These are phyloP conservation scores for Aurelia sp. DNA, from an alignment of 30 jellyfish, hydroid and myxozoan genomes.

Conservation along the genomic window DNA sequence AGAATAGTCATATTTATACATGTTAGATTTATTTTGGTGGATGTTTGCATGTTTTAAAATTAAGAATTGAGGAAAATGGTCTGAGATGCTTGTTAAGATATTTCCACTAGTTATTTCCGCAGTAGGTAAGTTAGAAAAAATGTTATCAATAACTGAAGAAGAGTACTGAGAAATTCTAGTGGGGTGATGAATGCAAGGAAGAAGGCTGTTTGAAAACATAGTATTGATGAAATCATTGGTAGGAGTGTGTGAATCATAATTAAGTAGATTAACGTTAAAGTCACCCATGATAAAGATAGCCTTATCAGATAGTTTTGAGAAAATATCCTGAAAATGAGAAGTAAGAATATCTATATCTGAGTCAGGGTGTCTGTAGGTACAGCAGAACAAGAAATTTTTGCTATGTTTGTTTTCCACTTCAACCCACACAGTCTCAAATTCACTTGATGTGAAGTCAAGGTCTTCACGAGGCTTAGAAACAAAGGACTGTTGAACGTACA, in stretches of 20 bases:
- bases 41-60: slow-evolving; percentile 41
- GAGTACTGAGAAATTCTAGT: slow-evolving; percentile 29
- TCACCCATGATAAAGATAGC: slow-evolving; percentile 26
- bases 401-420: slow-evolving; percentile 32
- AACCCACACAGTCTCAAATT: slow-evolving; percentile 58
- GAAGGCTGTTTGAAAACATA: slow-evolving; percentile 43
- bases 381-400: slow-evolving; percentile 39
- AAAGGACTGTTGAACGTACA: slow-evolving; percentile 15
- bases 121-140: slow-evolving; percentile 16
- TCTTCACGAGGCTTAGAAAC: slow-evolving; percentile 32
- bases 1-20: slow-evolving; percentile 44
- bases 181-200: slow-evolving; percentile 16
- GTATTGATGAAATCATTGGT: slow-evolving; percentile 39
- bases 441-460: slow-evolving; percentile 19
- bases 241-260: slow-evolving; percentile 47
- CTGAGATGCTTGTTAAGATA: slow-evolving; percentile 42
- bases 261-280: neutral
- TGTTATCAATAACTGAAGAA: slow-evolving; percentile 12
- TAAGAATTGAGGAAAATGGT: slow-evolving; percentile 59
- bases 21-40: slow-evolving; percentile 28
- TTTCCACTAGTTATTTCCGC: slow-evolving; percentile 47
- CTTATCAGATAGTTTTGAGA: slow-evolving; percentile 27
- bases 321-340: slow-evolving; percentile 44
- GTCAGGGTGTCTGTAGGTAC: slow-evolving; percentile 52
- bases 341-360: slow-evolving; percentile 39